Conservation (phyloP, 2,113 vertebrate species). For the Cygnus atratus region DNA sequence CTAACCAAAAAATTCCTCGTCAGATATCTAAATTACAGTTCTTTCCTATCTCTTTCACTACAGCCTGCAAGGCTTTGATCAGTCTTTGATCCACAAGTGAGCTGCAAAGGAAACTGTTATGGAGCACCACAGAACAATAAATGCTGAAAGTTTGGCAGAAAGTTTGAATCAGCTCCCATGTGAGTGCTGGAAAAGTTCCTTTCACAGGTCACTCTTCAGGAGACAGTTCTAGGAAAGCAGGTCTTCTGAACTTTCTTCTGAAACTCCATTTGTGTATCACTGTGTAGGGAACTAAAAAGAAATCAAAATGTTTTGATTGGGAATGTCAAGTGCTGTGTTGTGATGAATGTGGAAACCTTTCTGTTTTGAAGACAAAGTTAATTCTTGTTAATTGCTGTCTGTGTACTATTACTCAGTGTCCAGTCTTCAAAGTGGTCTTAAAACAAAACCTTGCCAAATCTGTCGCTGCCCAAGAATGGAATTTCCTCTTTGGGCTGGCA, state of each 20-base stretch:
- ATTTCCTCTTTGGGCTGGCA: constrained; percentile 43
- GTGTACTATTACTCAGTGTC: not conserved
- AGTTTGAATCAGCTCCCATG: not conserved
- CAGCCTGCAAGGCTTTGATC: not conserved
- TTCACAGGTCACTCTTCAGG: not conserved
- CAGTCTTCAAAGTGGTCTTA: constrained; percentile 18
- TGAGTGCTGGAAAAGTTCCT: not conserved
- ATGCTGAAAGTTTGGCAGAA: not conserved
- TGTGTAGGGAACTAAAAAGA: not conserved
- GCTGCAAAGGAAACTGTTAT: not conserved
- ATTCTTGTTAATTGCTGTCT: not conserved
- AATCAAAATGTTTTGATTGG: not conserved
- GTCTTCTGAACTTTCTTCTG: not conserved
- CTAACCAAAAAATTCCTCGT: not conserved
- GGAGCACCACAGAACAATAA: not conserved
- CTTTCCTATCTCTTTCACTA: not conserved
- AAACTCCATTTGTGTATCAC: not conserved
- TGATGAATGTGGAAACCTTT: constrained; percentile 14
- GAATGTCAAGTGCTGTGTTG: not conserved
- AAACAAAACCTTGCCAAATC: constrained; percentile 11
- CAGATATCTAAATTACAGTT: not conserved
- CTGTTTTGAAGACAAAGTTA: not conserved
- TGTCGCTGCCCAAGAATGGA: constrained; percentile 11
- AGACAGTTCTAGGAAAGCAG: not conserved
- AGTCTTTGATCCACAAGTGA: not conserved